phyloP scores from a whole-genome alignment of 2,797 vertebrate genomes.

The Rhinatrema bivittatum region DNA sequence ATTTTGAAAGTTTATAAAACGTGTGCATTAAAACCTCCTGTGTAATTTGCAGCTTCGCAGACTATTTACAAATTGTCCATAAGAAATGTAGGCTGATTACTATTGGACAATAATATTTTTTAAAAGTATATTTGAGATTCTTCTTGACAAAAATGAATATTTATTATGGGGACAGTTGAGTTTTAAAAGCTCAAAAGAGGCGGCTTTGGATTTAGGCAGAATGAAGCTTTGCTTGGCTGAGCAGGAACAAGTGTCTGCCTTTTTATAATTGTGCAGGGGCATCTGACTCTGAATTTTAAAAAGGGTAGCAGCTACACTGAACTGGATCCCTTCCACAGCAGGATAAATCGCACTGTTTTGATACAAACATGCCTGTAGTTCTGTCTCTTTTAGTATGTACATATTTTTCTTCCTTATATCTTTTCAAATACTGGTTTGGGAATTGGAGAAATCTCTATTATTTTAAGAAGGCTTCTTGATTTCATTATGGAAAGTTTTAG shows the following conservation, averaged over 20 bases:
- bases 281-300: conserved; percentile 31
- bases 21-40: too few relatives aligned
- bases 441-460: conserved; percentile 18
- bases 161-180: conserved; percentile 14
- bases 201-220: conserved; percentile 11
- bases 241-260: conserved; percentile 25
- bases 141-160: background rate
- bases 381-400: too few relatives aligned
- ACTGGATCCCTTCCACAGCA: conserved; percentile 19
- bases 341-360: conserved; percentile 14
- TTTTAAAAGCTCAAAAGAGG: conserved; percentile 2
- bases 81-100: background rate
- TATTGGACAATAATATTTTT: background rate
- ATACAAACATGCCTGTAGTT: too few relatives aligned
- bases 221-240: conserved; percentile 10
- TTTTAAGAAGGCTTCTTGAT: conserved; percentile 15
- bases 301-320: conserved; percentile 18
- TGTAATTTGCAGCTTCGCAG: too few relatives aligned
- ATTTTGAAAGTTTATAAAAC: too few relatives aligned
- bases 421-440: conserved; percentile 6
- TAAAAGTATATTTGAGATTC: background rate
- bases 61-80: too few relatives aligned
- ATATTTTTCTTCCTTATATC: too few relatives aligned
- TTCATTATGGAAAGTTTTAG: conserved; percentile 22
- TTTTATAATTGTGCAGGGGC: conserved; percentile 26